phyloP scores from a whole-genome alignment of 2,888 invertebrate genomes.

The Spilosoma lubricipeda region DNA sequence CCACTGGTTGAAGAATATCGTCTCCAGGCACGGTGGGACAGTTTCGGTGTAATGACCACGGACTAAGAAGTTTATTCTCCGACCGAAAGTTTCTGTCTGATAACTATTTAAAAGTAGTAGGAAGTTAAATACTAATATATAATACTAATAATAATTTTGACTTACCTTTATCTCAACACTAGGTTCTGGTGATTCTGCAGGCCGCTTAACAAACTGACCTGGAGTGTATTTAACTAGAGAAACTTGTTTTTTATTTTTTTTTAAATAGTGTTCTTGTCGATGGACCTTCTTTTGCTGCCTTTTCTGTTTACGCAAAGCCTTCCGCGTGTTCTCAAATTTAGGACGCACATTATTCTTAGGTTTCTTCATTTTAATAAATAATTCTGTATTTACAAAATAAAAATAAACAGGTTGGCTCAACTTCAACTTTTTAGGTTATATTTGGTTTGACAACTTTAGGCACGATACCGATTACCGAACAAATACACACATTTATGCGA shows the following conservation, averaged over 20 bases:
- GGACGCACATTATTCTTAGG: conserved; percentile 57
- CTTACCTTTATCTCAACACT: conserved; percentile 59
- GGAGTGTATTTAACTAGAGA: conserved; percentile 53
- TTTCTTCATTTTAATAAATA: conserved; percentile 64
- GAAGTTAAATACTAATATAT: background rate
- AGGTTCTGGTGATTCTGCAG: conserved; percentile 54
- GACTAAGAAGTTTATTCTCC: background rate
- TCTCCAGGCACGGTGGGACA: no score
- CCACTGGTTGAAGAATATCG: no score
- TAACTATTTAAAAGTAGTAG: background rate
- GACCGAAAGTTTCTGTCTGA: background rate
- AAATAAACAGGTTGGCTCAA: background rate
- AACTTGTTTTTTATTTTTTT: conserved; percentile 58
- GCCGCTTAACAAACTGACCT: conserved; percentile 77
- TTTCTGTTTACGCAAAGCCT: conserved; percentile 90
- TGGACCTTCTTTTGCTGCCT: conserved; percentile 89
- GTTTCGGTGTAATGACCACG: background rate
- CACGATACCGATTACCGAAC: no score
- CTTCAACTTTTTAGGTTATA: background rate
- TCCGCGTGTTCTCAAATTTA: conserved; percentile 83
- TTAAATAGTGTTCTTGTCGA: conserved; percentile 76
- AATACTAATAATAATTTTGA: background rate
- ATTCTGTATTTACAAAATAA: background rate
- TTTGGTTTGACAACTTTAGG: background rate
- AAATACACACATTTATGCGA: no score